phyloP scores from a whole-genome alignment of 2,888 invertebrate species.

The Lysandra bellargus region DNA sequence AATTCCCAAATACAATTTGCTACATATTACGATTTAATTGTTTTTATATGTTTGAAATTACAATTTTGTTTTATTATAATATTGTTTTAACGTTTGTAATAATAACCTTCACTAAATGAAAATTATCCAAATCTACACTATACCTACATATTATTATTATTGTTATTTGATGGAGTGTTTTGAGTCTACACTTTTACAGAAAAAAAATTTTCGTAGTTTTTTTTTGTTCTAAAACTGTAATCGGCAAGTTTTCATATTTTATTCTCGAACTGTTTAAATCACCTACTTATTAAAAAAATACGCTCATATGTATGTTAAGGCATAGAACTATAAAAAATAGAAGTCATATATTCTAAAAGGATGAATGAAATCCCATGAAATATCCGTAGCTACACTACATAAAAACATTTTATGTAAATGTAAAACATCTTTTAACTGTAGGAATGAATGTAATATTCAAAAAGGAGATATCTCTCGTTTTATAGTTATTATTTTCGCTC shows the following conservation, averaged over 20 bases:
- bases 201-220: too few species aligned
- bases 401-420: constrained; percentile 35
- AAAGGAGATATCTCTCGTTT: constrained; percentile 53
- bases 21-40: constrained; percentile 40
- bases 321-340: neutral
- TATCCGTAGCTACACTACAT: constrained; percentile 39
- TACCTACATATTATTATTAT: too few species aligned
- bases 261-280: too few species aligned
- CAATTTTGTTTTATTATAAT: neutral
- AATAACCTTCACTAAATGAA: neutral
- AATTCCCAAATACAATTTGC: constrained; percentile 65
- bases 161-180: too few species aligned
- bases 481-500: constrained; percentile 69
- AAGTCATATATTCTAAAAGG: neutral
- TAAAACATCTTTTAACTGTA: constrained; percentile 23
- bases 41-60: constrained; percentile 21
- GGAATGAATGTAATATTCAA: constrained; percentile 46
- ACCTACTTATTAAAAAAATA: neutral
- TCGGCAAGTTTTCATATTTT: too few species aligned
- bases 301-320: neutral
- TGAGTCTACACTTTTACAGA: too few species aligned
- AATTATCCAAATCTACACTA: too few species aligned
- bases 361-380: neutral
- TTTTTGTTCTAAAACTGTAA: too few species aligned
- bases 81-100: neutral